Base-by-base conservation (phyloP, 1,140 invertebrate genomes). In the Lucilia sericata region DNA sequence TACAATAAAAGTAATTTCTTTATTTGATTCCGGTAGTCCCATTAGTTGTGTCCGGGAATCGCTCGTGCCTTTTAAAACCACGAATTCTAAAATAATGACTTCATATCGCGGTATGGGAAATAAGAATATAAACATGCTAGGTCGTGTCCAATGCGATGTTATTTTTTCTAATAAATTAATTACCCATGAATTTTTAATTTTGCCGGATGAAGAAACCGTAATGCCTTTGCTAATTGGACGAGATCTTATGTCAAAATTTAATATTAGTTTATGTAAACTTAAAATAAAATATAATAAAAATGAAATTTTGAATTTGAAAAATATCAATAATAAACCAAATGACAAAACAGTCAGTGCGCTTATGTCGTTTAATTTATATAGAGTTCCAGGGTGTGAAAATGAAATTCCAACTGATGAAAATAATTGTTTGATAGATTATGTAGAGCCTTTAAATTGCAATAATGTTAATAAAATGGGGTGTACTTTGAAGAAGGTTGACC, bases 281-380 rank as follows among this genome's bases (percentile, higher is more conserved):
- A 60, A 3, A 14, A 5, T 60, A 14, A 1, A 5, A 14, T 60
- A 60, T 14, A 14, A 60, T 60, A 60, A 60, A 14, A 0, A 17
- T 60, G 12, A 14, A 60, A 13, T 14, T 14, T 14, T 60, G 5
- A 80, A 83, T 82, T 55, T 91, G 91, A 81, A 82, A 84, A 84
- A 84, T 47, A 5, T 60, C 4, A 21, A 30, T 36, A 42, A 80
- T 12, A 42, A 80, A 5, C 19, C 10, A 42, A 34, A 36, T 3
- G 8, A 80, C 2, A 34, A 36, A 10, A 36, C 9, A 42, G 12
- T 19, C 47, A 51, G 21, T 19, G 14, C 80, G 42, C n/a, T 82
- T 19, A 19, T 36, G 49, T 13, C 2, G n/a, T 25, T 17, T 17
- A 34, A 42, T 74, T 82, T 70, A 9, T 30, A 82, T 19, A 82